phyloP scores from a whole-genome alignment of 2,113 vertebrate species.

The Ictalurus furcatus region DNA sequence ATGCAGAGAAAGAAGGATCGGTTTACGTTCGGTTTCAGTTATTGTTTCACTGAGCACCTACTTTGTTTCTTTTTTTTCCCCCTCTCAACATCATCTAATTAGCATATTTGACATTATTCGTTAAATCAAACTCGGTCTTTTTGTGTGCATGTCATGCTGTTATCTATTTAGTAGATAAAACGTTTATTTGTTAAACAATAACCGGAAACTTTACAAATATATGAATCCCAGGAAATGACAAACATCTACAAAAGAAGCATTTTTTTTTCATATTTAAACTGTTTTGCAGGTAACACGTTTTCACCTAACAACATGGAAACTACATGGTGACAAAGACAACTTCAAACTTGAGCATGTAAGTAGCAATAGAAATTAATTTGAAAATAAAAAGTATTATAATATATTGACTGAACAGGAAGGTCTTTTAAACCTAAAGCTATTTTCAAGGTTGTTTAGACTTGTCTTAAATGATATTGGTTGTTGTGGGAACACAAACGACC shows the following conservation, averaged over 20 bases:
- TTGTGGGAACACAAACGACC: not conserved
- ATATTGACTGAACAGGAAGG: too few relatives aligned
- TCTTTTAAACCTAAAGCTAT: not conserved
- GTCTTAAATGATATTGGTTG: not conserved
- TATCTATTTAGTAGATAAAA: not conserved
- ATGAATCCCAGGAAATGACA: not conserved
- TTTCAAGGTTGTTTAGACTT: not conserved
- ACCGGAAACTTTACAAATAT: not conserved
- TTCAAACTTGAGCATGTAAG: too few relatives aligned
- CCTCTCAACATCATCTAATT: not conserved
- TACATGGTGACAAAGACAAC: too few relatives aligned
- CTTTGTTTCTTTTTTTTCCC: not conserved
- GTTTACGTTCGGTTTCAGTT: too few relatives aligned
- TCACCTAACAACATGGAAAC: too few relatives aligned
- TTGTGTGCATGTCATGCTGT: not conserved
- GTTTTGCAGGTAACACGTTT: not conserved
- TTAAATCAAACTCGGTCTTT: not conserved
- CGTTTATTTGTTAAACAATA: not conserved
- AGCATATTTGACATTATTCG: not conserved
- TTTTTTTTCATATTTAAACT: not conserved
- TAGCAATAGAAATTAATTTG: too few relatives aligned
- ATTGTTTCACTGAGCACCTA: not conserved
- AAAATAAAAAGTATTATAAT: not conserved
- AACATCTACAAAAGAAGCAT: not conserved
- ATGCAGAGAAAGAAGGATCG: not conserved